A percentile compares a stretch with the other conserved stretches of the same genome.
These are phyloP conservation scores for Polypterus senegalus DNA, from an alignment of 2,113 vertebrate species.

Conservation along the genomic window DNA sequence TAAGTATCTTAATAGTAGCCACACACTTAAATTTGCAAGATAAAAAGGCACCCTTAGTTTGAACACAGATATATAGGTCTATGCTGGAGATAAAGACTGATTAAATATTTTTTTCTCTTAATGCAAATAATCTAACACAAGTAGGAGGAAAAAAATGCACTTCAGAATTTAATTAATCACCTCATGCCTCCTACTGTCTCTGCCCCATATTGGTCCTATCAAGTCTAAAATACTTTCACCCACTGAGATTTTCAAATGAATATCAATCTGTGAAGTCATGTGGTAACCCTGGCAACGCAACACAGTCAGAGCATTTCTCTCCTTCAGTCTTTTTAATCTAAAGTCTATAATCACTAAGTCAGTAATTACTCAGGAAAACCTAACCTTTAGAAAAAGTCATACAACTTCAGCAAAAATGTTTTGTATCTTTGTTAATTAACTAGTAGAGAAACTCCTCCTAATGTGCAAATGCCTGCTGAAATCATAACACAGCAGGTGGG, in stretches of 20 bases:
- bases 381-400: constrained; percentile 21
- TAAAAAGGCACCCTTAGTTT: too few species aligned
- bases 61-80: too few species aligned
- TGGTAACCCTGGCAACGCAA: background rate
- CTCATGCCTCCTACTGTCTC: background rate
- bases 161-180: background rate
- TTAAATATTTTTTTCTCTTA: too few species aligned
- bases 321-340: background rate
- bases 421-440: constrained; percentile 19
- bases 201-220: background rate
- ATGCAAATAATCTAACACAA: background rate
- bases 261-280: background rate
- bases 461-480: constrained; percentile 27
- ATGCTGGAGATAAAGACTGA: too few species aligned
- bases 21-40: too few species aligned
- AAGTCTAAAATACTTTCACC: background rate
- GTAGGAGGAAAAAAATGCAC: background rate
- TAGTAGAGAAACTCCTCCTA: constrained; percentile 16
- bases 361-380: constrained; percentile 5
- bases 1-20: too few species aligned
- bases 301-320: background rate
- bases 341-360: constrained; percentile 7
- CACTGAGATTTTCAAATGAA: background rate
- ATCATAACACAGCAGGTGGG: constrained; percentile 23
- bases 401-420: constrained; percentile 17